Conservation (phyloP, 2,888 invertebrate genomes). For the Brachyptera risi region DNA sequence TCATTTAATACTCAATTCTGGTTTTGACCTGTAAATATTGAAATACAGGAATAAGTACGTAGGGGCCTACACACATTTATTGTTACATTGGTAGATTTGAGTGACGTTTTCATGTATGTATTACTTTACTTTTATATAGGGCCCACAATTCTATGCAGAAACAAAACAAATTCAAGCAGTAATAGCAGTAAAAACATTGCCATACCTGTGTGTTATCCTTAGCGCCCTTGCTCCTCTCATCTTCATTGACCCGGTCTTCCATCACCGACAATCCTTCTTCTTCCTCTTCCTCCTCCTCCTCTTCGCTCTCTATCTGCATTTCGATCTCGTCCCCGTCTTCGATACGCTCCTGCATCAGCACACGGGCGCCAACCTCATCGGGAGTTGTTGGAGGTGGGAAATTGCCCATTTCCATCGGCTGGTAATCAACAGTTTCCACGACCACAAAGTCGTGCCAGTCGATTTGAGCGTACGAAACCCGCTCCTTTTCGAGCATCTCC, state of each 20-base stretch:
- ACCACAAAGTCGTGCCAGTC: slow-evolving; percentile 99
- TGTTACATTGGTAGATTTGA: too few relatives aligned
- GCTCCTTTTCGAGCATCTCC: slow-evolving; percentile 90
- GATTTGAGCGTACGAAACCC: slow-evolving; percentile 93
- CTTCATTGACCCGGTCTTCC: slow-evolving; percentile 33
- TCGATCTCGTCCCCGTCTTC: slow-evolving; percentile 80
- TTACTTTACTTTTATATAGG: too few relatives aligned
- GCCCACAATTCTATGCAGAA: too few relatives aligned
- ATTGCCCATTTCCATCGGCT: slow-evolving; percentile 91
- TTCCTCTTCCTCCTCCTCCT: slow-evolving; percentile 57
- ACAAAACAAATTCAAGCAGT: too few relatives aligned
- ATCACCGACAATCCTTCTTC: slow-evolving; percentile 39
- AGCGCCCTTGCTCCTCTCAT: slow-evolving; percentile 40
- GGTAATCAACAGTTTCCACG: slow-evolving; percentile 99
- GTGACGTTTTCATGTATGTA: too few relatives aligned
- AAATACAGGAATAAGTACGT: too few relatives aligned
- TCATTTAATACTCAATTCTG: too few relatives aligned
- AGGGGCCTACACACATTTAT: too few relatives aligned
- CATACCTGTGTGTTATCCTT: slow-evolving; percentile 51
- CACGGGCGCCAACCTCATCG: slow-evolving; percentile 92
- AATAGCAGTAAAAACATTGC: too few relatives aligned
- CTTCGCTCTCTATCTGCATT: slow-evolving; percentile 83
- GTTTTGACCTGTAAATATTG: too few relatives aligned
- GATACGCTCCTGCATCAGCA: slow-evolving; percentile 78
- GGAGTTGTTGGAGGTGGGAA: slow-evolving; percentile 97